Evolutionary conservation across 1,140 invertebrate species (phyloP).

Genomic region (Formica exsecta): DNA sequence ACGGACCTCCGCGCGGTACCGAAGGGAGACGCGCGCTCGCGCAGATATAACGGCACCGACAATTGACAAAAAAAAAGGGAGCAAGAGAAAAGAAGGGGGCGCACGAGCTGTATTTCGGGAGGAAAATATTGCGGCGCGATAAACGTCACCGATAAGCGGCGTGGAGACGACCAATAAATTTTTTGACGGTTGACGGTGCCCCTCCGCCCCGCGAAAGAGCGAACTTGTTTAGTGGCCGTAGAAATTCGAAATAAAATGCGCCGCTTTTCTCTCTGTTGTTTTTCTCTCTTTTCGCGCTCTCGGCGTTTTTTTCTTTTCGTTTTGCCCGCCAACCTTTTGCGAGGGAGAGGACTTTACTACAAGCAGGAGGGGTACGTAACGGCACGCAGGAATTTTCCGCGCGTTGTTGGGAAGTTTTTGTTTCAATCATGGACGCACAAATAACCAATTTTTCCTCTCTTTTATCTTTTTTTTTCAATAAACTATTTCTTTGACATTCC

Average conservation of each 20-base stretch:
- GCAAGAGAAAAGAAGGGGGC: no score
- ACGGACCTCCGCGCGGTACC: not conserved
- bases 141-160: slow-evolving; percentile 62
- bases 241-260: slow-evolving; percentile 59
- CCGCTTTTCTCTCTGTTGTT: not conserved
- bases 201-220: slow-evolving; percentile 12
- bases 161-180: slow-evolving; percentile 62
- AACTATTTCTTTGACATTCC: slow-evolving; percentile 53
- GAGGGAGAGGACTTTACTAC: not conserved
- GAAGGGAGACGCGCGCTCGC: not conserved
- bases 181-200: slow-evolving; percentile 60
- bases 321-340: slow-evolving; percentile 44
- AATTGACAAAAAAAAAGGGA: slow-evolving; percentile 39
- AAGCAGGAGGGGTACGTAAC: slow-evolving; percentile 28
- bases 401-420: slow-evolving; percentile 58
- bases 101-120: slow-evolving; percentile 53
- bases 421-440: slow-evolving; percentile 37
- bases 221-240: slow-evolving; percentile 58
- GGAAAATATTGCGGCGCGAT: slow-evolving; percentile 60
- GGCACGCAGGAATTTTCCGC: slow-evolving; percentile 49
- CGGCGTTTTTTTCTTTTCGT: slow-evolving; percentile 9
- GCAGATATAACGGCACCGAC: slow-evolving; percentile 57
- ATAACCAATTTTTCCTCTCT: slow-evolving; percentile 43
- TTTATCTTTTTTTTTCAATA: slow-evolving; percentile 45
- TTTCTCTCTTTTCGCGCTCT: not conserved